Base-by-base conservation (phyloP, 1,140 invertebrate genomes). In the Drosophila hydei region DNA sequence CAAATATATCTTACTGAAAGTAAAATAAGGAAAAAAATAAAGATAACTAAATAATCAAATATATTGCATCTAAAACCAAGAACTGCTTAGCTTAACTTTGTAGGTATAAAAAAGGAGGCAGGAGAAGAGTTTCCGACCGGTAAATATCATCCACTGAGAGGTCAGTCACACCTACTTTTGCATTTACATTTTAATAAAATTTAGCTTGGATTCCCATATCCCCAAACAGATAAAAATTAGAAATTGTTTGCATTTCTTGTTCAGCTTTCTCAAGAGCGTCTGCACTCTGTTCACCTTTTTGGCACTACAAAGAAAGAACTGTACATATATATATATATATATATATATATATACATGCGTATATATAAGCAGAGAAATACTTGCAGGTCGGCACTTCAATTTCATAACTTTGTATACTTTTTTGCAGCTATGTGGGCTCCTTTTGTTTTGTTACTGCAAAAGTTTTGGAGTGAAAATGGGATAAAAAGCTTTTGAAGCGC, bases 161-260 rank as follows among this genome's bases (percentile, higher is more conserved):
- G 21, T 23, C 21, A 23, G 21, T 2, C 21, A 23, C 21, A 23
- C 2, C 21, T 23, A 3, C 21, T 23, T 23, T 23, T 23, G 2
- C 8, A 8, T 8, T 30, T 30, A 8, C 27, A 30, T 30, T 30
- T 30, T 30, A 30, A 30, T 30, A 30, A 30, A 30, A 30, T 7
- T 8, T 30, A 30, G 3, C 30, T 1, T 33, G 9, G 30, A 11
- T 33, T 30, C 7, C 9, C 30, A 33, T 33, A 33, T 11, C 30
- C 12, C 30, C 30, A 14, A 16, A 36, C 69, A 67, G 75, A 55
- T 77, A 48, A 76, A 71, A 74, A 19, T 76, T 71, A 61, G 47
- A 77, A 77, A 77, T 72, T 77, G 75, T 77, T 77, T 67, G 75
- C 47, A 77, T 72, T 77, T 72, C n/a, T 76, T 65, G 45, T 30